These are phyloP conservation scores for Watsonalla binaria DNA, from an alignment of 2,888 invertebrate genomes.

Conservation along the genomic window DNA sequence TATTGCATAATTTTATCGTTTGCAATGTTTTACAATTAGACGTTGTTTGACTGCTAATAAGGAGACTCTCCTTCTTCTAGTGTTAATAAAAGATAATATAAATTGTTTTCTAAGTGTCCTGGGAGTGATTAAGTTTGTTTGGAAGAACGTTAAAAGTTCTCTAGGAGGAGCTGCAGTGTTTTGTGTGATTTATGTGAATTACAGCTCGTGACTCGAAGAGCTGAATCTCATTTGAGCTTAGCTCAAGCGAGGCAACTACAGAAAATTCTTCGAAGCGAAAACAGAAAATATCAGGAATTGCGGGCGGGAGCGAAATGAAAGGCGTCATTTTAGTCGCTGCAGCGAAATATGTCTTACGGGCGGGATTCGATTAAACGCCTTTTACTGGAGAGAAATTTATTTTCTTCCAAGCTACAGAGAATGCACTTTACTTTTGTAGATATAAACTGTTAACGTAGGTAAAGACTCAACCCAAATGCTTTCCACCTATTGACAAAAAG, in stretches of 20 bases:
- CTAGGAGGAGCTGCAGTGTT: neutral
- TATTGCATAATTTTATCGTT: neutral
- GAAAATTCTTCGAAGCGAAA: neutral
- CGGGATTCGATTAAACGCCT: neutral
- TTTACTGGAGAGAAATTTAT: neutral
- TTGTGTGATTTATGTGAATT: slow-evolving; percentile 5
- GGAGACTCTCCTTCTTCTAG: no score
- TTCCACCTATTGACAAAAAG: no score
- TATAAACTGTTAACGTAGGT: no score
- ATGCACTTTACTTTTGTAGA: no score
- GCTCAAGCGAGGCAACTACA: neutral
- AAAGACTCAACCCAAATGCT: no score
- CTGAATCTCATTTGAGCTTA: slow-evolving; percentile 7
- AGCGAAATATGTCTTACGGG: neutral
- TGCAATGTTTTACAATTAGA: no score
- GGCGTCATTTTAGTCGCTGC: neutral
- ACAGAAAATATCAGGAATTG: neutral
- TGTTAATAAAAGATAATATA: no score
- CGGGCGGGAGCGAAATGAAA: neutral
- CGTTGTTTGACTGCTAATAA: neutral
- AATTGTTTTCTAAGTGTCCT: neutral
- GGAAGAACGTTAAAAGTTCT: neutral
- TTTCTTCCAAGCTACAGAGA: no score
- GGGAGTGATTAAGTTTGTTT: neutral
- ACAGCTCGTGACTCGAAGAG: slow-evolving; percentile 6